Percentiles rank a stretch among this genome's conserved stretches.
These are phyloP conservation scores for Pollenia amentaria DNA, from an alignment of 2,888 invertebrate genomes.

Conservation along the genomic window DNA sequence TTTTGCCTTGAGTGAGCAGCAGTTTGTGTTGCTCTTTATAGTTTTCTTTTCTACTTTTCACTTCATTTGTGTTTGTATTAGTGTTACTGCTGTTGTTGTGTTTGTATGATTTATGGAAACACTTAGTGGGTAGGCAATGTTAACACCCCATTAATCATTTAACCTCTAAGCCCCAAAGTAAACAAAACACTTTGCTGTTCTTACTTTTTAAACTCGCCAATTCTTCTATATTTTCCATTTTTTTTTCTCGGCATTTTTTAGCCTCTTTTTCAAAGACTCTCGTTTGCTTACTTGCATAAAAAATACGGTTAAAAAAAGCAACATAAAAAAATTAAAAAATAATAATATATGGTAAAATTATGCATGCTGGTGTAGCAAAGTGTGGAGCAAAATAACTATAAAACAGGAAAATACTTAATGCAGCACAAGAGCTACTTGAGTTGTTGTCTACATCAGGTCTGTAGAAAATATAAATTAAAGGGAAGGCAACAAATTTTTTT, in stretches of 20 bases:
- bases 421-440: conserved; percentile 17
- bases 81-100: conserved; percentile 19
- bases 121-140: conserved; percentile 72
- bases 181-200: conserved; percentile 70
- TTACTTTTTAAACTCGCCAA: conserved; percentile 26
- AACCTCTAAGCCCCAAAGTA: conserved; percentile 71
- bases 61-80: conserved; percentile 3
- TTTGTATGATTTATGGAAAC: conserved; percentile 70
- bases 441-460: background rate
- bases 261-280: conserved; percentile 16
- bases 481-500: background rate
- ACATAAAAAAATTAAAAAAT: conserved; percentile 46
- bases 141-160: conserved; percentile 74
- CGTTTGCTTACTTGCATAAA: conserved; percentile 57
- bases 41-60: conserved; percentile 20
- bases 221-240: background rate
- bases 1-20: conserved; percentile 16
- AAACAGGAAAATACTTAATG: conserved; percentile 27
- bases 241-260: background rate
- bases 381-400: conserved; percentile 1
- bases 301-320: conserved; percentile 16
- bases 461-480: background rate
- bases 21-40: conserved; percentile 23
- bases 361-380: conserved; percentile 63
- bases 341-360: conserved; percentile 71